Evolutionary conservation across 2,113 vertebrate genomes (phyloP).

Genomic region (Aptenodytes patagonicus): DNA sequence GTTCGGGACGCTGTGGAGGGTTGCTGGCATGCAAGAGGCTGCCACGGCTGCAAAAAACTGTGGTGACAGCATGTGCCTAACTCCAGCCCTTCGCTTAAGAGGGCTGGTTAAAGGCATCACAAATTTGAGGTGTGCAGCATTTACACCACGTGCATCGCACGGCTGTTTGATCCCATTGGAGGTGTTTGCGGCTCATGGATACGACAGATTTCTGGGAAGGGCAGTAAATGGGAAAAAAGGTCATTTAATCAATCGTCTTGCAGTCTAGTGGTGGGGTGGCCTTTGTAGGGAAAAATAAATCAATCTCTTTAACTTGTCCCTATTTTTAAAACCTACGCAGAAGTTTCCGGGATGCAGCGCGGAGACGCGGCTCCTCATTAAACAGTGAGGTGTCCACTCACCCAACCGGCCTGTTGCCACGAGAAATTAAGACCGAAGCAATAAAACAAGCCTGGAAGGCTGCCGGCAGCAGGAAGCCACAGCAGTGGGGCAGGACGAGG

Average conservation of each 20-base stretch:
- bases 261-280: neutral
- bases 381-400: neutral
- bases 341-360: accelerated
- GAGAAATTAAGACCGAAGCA: neutral
- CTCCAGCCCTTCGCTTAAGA: neutral
- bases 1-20: neutral
- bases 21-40: neutral
- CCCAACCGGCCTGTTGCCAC: neutral
- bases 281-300: slow-evolving; percentile 16
- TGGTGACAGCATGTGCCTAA: neutral
- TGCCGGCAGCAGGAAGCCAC: neutral
- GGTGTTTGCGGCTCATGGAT: neutral
- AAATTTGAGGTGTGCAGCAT: neutral
- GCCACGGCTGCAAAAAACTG: neutral
- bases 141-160: accelerated
- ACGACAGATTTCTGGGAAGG: neutral
- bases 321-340: neutral
- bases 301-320: neutral
- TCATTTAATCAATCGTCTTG: slow-evolving; percentile 3
- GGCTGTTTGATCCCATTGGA: neutral
- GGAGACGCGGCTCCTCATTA: accelerated
- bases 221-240: slow-evolving; percentile 20
- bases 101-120: neutral
- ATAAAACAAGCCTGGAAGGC: neutral
- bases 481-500: neutral